Base-by-base conservation (phyloP, 2,113 vertebrate species). In the Microtus richardsoni region DNA sequence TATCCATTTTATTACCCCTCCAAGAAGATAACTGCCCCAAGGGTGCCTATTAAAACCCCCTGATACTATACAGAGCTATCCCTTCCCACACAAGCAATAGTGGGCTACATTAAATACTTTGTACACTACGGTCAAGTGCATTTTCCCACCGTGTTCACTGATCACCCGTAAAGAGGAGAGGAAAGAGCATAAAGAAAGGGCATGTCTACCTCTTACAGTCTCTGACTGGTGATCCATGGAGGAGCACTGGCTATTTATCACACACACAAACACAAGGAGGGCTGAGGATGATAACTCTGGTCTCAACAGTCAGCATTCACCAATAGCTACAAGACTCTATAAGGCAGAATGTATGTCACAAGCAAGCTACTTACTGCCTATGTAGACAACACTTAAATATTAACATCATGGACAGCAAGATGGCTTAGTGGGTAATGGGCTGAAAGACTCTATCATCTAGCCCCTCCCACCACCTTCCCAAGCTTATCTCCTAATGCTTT, bases 1-100 rank as follows among this genome's bases (percentile, higher is more conserved):
- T 94, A 64, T 95, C n/a, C 95, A 86, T 92, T 77, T 66, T 47
- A 82, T 39, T 58, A 77, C 3, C 3, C 33, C 39, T 91, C 70
- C 52, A 86, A 78, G 62, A 33, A 73, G n/a, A 62, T 82, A 87
- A 94, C 82, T 28, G 4, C 1, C 75, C 19, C 54, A 41, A 64
- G 75, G n/a, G 66, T 60, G 77, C 90, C n/a, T 91, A 88, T 19
- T 62, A 90, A 96, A 83, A 41, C 75, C 39, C 28, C 14, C 13
- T 93, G 36, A 39, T 24, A 22, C 7, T 64, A 10, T 10, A 39
- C 22, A 17, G 0, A 87, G 66, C 17, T 39, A 77, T 62, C 10
- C 17, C 8, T 36, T n/a, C 26, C 17, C 54, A 39, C 14, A 26
- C 24, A 85, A 92, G 58, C 64, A 78, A 93, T 8, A 52, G 85